Percentiles rank a stretch among this genome's conserved stretches.
Conservation (phyloP, 2,797 vertebrate genomes). For the Mus caroli region DNA sequence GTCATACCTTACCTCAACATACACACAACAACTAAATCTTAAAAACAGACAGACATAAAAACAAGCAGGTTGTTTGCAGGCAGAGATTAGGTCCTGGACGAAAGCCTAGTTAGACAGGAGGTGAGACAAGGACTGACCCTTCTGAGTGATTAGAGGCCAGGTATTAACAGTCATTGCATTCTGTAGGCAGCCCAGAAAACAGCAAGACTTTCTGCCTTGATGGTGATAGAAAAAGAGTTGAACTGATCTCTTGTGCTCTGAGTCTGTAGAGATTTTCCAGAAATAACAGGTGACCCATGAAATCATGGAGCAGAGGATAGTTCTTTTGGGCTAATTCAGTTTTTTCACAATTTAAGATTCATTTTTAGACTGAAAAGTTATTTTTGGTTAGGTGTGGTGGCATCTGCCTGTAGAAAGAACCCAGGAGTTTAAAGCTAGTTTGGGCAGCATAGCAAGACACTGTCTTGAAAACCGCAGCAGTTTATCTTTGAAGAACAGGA, state of each 20-base stretch:
- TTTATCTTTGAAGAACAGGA: slow-evolving; percentile 58
- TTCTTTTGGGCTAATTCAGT: not conserved
- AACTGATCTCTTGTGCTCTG: slow-evolving; percentile 20
- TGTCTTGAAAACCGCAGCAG: not conserved
- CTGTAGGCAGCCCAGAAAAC: not conserved
- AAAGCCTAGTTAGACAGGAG: not conserved
- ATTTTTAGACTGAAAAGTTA: slow-evolving; percentile 62
- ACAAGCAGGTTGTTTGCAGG: slow-evolving; percentile 11
- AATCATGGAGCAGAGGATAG: slow-evolving; percentile 1
- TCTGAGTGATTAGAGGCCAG: not conserved
- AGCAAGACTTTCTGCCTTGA: not conserved
- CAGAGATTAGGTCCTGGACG: not conserved
- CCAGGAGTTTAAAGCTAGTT: not conserved
- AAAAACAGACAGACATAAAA: not conserved
- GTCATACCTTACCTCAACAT: not conserved
- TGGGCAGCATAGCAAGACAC: not conserved
- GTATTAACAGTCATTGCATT: not conserved
- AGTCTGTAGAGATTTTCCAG: slow-evolving; percentile 20
- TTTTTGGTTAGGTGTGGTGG: not conserved
- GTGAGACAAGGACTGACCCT: not conserved
- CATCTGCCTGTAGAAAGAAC: not conserved
- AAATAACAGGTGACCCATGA: slow-evolving; percentile 22
- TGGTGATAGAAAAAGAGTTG: slow-evolving; percentile 17
- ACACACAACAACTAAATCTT: not conserved
- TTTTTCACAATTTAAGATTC: slow-evolving; percentile 47